phyloP scores from a whole-genome alignment of 2,888 invertebrate species.

The Cryptus viduatorius region DNA sequence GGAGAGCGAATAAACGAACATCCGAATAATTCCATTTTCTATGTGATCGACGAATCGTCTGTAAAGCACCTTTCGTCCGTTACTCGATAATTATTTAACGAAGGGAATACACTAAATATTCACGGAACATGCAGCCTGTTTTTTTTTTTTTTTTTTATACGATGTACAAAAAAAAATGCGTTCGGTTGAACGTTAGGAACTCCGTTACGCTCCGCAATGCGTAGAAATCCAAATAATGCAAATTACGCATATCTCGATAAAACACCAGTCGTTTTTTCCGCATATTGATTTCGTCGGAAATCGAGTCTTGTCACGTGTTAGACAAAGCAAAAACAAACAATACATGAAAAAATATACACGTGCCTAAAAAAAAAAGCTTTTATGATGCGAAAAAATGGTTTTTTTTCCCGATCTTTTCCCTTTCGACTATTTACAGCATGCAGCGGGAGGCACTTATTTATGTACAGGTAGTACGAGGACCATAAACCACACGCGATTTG shows the following conservation, averaged over 20 bases:
- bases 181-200: slow-evolving; percentile 7
- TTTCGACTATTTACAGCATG: slow-evolving; percentile 21
- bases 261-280: neutral
- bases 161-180: slow-evolving; percentile 48
- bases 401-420: slow-evolving; percentile 9
- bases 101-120: slow-evolving; percentile 41
- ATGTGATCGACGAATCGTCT: slow-evolving; percentile 44
- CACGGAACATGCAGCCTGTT: slow-evolving; percentile 32
- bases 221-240: slow-evolving; percentile 24
- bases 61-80: slow-evolving; percentile 24
- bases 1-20: slow-evolving; percentile 87
- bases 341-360: slow-evolving; percentile 39
- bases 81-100: slow-evolving; percentile 8
- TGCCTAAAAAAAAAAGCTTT: slow-evolving; percentile 28
- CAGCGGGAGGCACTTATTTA: slow-evolving; percentile 24
- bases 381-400: slow-evolving; percentile 22
- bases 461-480: slow-evolving; percentile 42
- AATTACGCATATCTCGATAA: neutral
- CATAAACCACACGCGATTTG: slow-evolving; percentile 70
- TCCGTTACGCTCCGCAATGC: slow-evolving; percentile 23
- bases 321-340: neutral
- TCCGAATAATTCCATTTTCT: slow-evolving; percentile 58
- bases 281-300: slow-evolving; percentile 48
- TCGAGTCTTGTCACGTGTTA: slow-evolving; percentile 45
- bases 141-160: neutral